phyloP scores from a whole-genome alignment of 2,888 invertebrate species.

The Thelaira solivaga region DNA sequence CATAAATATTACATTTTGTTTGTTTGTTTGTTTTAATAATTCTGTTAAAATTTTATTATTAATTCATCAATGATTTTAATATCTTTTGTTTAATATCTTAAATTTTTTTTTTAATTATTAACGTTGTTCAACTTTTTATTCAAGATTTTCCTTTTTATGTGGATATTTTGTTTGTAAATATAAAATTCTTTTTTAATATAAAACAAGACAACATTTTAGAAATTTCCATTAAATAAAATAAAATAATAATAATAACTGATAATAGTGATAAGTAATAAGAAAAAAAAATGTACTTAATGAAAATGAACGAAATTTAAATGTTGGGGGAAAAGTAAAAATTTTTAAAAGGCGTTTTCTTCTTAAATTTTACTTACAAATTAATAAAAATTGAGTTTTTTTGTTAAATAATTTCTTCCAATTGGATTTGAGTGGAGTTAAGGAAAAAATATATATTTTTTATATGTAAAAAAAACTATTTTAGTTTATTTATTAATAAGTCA shows the following conservation, averaged over 20 bases:
- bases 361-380: too few species aligned
- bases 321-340: not conserved
- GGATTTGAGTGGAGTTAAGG: too few species aligned
- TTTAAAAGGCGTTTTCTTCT: not conserved
- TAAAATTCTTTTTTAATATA: slow-evolving; percentile 7
- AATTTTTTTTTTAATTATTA: not conserved
- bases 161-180: not conserved
- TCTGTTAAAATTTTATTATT: slow-evolving; percentile 15
- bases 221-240: not conserved
- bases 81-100: not conserved
- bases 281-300: too few species aligned
- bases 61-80: not conserved
- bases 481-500: too few species aligned
- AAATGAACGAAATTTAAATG: not conserved
- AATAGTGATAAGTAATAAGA: too few species aligned
- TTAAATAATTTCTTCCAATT: too few species aligned
- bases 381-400: too few species aligned
- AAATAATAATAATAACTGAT: too few species aligned
- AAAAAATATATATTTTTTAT: too few species aligned
- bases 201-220: not conserved
- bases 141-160: not conserved
- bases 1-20: slow-evolving; percentile 49
- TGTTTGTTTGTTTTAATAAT: slow-evolving; percentile 19
- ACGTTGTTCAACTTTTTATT: not conserved
- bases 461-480: too few species aligned